phyloP scores from a whole-genome alignment of 2,113 vertebrate species.

The Grallaria varia region DNA sequence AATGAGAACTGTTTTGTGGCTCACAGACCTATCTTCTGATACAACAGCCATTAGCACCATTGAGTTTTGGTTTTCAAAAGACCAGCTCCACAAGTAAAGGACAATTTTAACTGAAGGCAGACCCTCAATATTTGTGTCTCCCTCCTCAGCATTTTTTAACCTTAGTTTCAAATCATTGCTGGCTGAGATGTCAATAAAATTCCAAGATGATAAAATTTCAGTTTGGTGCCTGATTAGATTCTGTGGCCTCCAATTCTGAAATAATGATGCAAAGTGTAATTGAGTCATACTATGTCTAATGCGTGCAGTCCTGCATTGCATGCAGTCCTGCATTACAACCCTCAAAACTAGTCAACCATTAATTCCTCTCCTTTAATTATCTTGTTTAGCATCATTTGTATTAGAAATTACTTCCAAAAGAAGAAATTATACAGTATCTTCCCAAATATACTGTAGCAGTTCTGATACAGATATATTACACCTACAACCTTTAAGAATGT shows the following conservation, averaged over 20 bases:
- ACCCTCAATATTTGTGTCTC: not conserved
- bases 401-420: not conserved
- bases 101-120: not conserved
- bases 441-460: not conserved
- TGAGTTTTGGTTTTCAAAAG: not conserved
- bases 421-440: not conserved
- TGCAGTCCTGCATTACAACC: accelerated
- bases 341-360: not conserved
- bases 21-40: not conserved
- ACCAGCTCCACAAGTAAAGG: not conserved
- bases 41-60: not conserved
- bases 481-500: not conserved
- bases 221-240: not conserved
- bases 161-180: not conserved
- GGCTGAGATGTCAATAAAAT: not conserved
- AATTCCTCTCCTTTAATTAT: not conserved
- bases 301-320: accelerated
- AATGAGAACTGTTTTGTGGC: not conserved
- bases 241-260: not conserved
- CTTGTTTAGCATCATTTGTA: not conserved
- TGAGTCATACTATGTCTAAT: not conserved
- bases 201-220: not conserved
- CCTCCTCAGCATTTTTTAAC: not conserved
- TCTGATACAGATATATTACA: not conserved
- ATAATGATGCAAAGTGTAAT: not conserved